Conservation (phyloP, 1,140 invertebrate species). For the Antheraea mylitta region DNA sequence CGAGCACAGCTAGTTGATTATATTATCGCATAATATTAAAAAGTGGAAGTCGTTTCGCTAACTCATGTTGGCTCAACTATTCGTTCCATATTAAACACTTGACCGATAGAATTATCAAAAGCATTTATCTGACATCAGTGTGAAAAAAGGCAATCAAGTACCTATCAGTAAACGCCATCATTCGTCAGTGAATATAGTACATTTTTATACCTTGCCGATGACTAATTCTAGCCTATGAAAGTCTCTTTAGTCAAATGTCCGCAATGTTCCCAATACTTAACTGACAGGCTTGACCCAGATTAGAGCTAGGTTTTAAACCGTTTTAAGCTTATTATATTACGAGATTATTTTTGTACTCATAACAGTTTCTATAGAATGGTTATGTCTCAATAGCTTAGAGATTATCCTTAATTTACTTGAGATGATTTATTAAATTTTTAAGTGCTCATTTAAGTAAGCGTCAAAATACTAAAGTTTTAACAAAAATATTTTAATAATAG, state of each 20-base stretch:
- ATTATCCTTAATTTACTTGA: constrained; percentile 1
- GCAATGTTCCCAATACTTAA: constrained; percentile 36
- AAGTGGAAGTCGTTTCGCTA: no score
- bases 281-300: constrained; percentile 23
- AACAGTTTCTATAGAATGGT: not conserved
- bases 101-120: constrained; percentile 34
- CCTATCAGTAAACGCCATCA: constrained; percentile 27
- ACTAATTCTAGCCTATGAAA: constrained; percentile 13
- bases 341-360: not conserved
- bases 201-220: no score
- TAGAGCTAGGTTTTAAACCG: not conserved
- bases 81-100: not conserved
- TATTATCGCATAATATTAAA: no score
- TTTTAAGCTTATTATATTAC: not conserved
- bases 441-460: not conserved
- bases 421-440: not conserved
- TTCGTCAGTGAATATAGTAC: constrained; percentile 6
- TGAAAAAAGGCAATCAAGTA: constrained; percentile 48
- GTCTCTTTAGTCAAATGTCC: constrained; percentile 36
- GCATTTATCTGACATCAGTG: constrained; percentile 47
- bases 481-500: no score
- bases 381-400: not conserved
- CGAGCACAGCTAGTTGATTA: no score
- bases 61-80: not conserved
- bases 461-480: not conserved